Conservation (phyloP, 2,888 invertebrate species). For the Pseudococcus viburni region DNA sequence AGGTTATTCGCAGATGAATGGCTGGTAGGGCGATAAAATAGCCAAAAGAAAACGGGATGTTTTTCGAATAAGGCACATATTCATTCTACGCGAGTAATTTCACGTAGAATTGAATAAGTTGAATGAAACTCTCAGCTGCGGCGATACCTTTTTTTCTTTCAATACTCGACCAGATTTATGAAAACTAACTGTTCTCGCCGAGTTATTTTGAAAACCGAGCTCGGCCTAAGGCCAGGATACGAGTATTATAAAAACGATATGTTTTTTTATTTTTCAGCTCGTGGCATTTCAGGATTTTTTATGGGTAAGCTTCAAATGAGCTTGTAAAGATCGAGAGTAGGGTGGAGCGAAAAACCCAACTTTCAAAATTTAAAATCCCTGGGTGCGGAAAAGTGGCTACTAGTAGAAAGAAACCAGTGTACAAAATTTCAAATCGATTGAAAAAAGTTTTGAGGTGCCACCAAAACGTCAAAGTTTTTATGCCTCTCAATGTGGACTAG, state of each 20-base stretch:
- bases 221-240: background rate
- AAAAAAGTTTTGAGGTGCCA: too few relatives aligned
- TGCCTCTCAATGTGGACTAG: too few relatives aligned
- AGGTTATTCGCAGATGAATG: background rate
- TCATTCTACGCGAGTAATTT: background rate
- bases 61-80: background rate
- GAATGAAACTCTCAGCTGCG: background rate
- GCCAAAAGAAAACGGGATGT: background rate
- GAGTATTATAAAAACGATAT: background rate
- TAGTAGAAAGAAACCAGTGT: too few relatives aligned
- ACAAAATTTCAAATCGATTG: too few relatives aligned
- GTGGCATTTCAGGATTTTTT: background rate
- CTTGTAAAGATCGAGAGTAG: background rate
- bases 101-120: conserved; percentile 19
- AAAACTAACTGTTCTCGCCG: background rate
- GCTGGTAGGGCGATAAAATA: background rate
- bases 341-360: too few relatives aligned
- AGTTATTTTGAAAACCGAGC: background rate
- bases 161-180: background rate
- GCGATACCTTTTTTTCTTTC: background rate
- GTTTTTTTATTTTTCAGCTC: background rate
- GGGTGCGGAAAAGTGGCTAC: too few relatives aligned
- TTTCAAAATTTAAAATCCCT: too few relatives aligned
- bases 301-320: background rate
- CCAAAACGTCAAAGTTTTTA: too few relatives aligned